Evolutionary conservation across 2,888 invertebrate species (phyloP), one percentile per base, ranked within the genome.

Genomic region (Heliconius sara): DNA sequence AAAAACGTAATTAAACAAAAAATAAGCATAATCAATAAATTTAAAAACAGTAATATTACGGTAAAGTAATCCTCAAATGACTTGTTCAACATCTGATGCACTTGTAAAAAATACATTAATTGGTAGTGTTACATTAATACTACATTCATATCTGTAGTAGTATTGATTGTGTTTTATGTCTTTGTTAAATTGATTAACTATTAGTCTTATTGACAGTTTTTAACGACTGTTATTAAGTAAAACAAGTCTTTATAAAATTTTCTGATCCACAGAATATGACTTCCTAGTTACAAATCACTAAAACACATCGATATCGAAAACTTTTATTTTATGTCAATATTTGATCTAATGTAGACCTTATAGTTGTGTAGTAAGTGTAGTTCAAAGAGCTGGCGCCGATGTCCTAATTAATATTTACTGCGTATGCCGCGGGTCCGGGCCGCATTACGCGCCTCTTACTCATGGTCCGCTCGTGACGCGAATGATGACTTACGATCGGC

Each of bases 341-440:
- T 25, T 25, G 39, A 47, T 71, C 65, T 76, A 76, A 67, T 70
- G 74, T 74, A 76, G 77, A 77, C 47, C 74, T 68, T 73, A 75
- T 43, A 65, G n/a, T n/a, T n/a, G n/a, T n/a, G n/a, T n/a, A n/a
- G n/a, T n/a, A 47, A 63, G 63, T 78, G 75, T 78, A 57, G 77
- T 80, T 82, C 78, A 82, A 83, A 83, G 83, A 78, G 79, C 70
- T 83, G 84, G 85, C 85, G 85, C 87, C 85, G 83, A 81, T 82
- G 81, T 82, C 83, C 81, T 86, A 86, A 89, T 90, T 90, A 89
- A 88, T 89, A 89, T 91, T 87, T 85, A 88, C 85, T 85, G 85
- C 86, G 86, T 87, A 86, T 82, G 83, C 86, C 83, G 83, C 85
- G 85, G 83, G 82, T 81, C 83, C 80, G 82, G 84, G 74, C 81